These are phyloP conservation scores for Otolemur crassicaudatus DNA, from an alignment of 2,797 vertebrate species.

Conservation along the genomic window DNA sequence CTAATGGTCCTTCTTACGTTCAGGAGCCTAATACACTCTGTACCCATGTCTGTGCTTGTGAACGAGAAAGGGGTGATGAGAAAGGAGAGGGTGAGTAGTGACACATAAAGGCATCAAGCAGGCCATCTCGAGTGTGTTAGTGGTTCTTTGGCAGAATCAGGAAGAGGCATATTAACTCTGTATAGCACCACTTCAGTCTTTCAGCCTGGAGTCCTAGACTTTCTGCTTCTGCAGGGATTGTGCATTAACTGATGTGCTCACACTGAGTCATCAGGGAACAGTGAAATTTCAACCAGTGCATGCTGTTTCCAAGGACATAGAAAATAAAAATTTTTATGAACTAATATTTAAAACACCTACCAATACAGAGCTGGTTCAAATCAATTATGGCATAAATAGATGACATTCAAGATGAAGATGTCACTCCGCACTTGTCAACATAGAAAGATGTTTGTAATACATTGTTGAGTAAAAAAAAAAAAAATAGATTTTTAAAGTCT, in stretches of 20 bases:
- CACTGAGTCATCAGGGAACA: not conserved
- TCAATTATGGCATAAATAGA: not conserved
- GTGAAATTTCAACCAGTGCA: not conserved
- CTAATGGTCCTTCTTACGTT: not conserved
- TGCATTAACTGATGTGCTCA: not conserved
- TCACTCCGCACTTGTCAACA: not conserved
- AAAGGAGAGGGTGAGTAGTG: not conserved
- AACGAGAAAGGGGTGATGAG: not conserved
- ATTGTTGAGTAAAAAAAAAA: not conserved
- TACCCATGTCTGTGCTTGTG: not conserved
- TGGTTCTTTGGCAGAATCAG: not conserved
- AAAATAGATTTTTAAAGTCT: not conserved
- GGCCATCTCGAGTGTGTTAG: not conserved
- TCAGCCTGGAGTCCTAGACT: not conserved
- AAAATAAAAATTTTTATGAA: not conserved
- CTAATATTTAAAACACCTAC: not conserved
- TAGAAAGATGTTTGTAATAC: not conserved
- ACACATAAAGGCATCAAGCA: fast-evolving
- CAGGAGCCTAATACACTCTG: not conserved
- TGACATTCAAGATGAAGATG: not conserved
- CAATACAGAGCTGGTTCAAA: not conserved
- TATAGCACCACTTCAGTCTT: not conserved
- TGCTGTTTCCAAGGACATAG: not conserved
- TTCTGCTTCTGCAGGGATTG: not conserved
- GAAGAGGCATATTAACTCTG: not conserved